Percentiles rank a stretch among this genome's conserved stretches.
Evolutionary conservation across 2,888 invertebrate genomes (phyloP).

Genomic region (Polydrusus pterygomalis): DNA sequence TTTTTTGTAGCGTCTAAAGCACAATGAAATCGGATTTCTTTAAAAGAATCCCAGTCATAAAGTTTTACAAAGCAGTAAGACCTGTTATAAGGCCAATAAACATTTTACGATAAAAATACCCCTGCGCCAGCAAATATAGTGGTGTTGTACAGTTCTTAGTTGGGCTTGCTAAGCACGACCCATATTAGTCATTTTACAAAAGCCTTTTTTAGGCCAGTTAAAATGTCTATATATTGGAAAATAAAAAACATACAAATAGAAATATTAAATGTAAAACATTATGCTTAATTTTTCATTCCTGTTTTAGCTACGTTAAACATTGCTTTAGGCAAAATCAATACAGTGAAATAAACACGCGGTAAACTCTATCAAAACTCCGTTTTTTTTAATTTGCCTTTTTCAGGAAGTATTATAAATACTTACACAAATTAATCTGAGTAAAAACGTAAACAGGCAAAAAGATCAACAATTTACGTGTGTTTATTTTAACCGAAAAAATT

Average conservation of each 20-base stretch:
- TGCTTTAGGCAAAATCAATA: too few species aligned
- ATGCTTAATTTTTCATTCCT: too few species aligned
- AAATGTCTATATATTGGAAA: too few species aligned
- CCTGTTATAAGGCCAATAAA: slow-evolving; percentile 25
- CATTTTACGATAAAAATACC: slow-evolving; percentile 39
- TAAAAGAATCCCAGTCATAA: slow-evolving; percentile 19
- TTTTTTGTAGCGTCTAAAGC: background rate
- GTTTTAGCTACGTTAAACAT: too few species aligned
- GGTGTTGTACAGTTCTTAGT: slow-evolving; percentile 24
- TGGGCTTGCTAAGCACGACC: slow-evolving; percentile 34
- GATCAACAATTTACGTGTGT: too few species aligned
- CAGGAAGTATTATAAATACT: too few species aligned
- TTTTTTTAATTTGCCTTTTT: too few species aligned
- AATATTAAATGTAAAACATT: too few species aligned
- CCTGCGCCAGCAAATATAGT: slow-evolving; percentile 37
- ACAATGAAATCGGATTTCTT: slow-evolving; percentile 25
- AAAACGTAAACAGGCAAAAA: background rate
- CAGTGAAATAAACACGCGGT: too few species aligned
- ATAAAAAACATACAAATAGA: too few species aligned
- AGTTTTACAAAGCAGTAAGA: slow-evolving; percentile 30
- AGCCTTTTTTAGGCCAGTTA: background rate
- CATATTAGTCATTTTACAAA: slow-evolving; percentile 36
- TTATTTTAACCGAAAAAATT: too few species aligned
- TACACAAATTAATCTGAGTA: background rate
- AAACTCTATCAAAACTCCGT: too few species aligned